Evolutionary conservation across 2,113 vertebrate species (phyloP), one percentile per base, ranked within the genome.

Genomic region (Pao palembangensis): DNA sequence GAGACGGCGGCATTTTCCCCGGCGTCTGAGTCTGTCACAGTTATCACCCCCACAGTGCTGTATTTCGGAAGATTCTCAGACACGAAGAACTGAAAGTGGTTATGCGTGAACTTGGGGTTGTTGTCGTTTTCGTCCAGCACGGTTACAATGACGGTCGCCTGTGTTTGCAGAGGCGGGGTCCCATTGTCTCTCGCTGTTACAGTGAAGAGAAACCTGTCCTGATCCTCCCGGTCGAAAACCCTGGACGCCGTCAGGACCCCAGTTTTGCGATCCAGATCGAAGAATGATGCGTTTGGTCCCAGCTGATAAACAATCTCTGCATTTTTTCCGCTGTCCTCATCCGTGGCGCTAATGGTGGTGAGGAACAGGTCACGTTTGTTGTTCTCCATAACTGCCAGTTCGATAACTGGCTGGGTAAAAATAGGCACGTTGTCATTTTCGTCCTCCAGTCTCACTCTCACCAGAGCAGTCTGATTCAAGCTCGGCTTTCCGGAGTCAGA

Each of bases 401-500:
- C 96, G 79, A 99, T 98, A 82, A 99, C 98, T 75, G 96, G 96
- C 91, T 98, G 96, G 88, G 89, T 97, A 84, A 99, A 99, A 89
- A 98, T 92, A 54, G 98, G 96, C 51, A 95, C 94, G 90, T 99
- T 99, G 92, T 99, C 98, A 73, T 99, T 98, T 85, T 99, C 98
- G 53, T 99, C 98, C 88, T 98, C 95, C 76, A 98, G 86, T 82
- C 93, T 94, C 88, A 99, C 95, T 90, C 94, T 92, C 55, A 99
- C 98, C 78, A 98, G 88, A 52, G 96, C 95, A 17, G 96, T 98
- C 89, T 98, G 96, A 87, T 98, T 98, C 87, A 98, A 90, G 81
- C 95, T 98, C 23, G 96, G 96, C 63, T 98, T 98, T 46, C 98
- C 98, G 17, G 96, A 96, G 88, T 98, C 98, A 17, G 96, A 98